phyloP scores from a whole-genome alignment of 2,113 vertebrate species.

The Meleagris gallopavo region DNA sequence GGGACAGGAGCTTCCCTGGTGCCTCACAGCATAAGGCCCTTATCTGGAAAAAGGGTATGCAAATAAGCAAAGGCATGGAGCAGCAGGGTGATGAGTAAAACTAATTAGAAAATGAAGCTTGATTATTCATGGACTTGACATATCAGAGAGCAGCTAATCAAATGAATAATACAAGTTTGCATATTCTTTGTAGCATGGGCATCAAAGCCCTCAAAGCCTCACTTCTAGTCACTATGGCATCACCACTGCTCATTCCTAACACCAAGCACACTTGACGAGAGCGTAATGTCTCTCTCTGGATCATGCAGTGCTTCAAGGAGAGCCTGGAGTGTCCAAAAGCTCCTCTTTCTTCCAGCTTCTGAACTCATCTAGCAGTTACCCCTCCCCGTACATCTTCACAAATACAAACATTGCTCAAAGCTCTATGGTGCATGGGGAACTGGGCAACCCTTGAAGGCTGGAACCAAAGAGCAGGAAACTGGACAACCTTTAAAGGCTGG shows the following conservation, averaged over 20 bases:
- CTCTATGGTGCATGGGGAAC: neutral
- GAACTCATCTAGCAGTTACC: neutral
- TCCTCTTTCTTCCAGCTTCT: neutral
- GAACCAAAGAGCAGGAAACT: neutral
- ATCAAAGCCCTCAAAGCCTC: conserved; percentile 6
- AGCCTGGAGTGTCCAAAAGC: neutral
- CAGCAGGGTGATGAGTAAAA: conserved; percentile 54
- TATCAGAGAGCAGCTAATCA: conserved; percentile 57
- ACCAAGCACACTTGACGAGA: neutral
- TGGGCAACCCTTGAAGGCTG: neutral
- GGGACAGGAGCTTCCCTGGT: neutral
- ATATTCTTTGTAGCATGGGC: conserved; percentile 37
- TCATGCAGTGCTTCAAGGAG: neutral
- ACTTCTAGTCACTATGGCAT: neutral
- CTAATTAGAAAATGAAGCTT: conserved; percentile 66
- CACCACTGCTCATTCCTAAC: neutral
- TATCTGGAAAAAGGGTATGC: neutral
- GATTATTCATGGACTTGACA: conserved; percentile 64
- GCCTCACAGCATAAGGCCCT: neutral
- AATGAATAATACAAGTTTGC: conserved; percentile 51
- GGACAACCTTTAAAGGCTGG: neutral
- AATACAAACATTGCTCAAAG: neutral
- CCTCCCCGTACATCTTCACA: neutral
- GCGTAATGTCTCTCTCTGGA: accelerated
- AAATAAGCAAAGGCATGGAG: conserved; percentile 39